Evolutionary conservation across 2,113 vertebrate genomes (phyloP).

Genomic region (Crocuta crocuta): DNA sequence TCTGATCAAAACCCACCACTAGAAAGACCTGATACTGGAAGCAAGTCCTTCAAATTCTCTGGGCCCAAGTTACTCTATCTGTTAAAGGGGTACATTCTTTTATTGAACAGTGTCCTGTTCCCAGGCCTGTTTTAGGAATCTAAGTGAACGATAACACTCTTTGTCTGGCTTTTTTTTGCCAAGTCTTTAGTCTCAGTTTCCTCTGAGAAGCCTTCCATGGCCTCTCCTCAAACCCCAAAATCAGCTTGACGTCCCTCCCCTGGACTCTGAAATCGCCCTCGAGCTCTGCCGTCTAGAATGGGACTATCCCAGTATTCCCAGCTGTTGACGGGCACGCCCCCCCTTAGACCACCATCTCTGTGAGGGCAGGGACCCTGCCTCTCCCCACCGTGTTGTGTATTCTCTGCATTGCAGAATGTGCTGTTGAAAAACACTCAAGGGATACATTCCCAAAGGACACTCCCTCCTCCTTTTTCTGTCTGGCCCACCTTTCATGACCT

Average conservation of each 20-base stretch:
- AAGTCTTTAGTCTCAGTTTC: neutral
- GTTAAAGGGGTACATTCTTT: neutral
- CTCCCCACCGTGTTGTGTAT: neutral
- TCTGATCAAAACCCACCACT: too few species aligned
- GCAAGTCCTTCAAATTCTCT: neutral
- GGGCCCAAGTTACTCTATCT: neutral
- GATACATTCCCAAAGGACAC: neutral
- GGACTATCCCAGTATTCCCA: fast-evolving
- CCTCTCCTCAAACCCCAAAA: neutral
- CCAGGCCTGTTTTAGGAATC: neutral
- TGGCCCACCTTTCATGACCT: neutral
- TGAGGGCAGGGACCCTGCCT: neutral
- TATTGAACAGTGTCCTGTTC: fast-evolving
- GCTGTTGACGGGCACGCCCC: fast-evolving
- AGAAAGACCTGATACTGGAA: neutral
- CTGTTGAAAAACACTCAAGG: neutral
- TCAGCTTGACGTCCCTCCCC: fast-evolving
- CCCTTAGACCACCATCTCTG: neutral
- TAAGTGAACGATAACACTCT: neutral
- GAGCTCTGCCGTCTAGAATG: neutral
- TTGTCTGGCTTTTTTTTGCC: neutral
- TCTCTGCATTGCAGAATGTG: too few species aligned
- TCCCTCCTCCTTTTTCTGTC: neutral
- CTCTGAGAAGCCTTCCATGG: neutral
- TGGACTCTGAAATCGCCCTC: neutral